Evolutionary conservation across 1,140 invertebrate genomes (phyloP).

Genomic region (Dreissena polymorpha): DNA sequence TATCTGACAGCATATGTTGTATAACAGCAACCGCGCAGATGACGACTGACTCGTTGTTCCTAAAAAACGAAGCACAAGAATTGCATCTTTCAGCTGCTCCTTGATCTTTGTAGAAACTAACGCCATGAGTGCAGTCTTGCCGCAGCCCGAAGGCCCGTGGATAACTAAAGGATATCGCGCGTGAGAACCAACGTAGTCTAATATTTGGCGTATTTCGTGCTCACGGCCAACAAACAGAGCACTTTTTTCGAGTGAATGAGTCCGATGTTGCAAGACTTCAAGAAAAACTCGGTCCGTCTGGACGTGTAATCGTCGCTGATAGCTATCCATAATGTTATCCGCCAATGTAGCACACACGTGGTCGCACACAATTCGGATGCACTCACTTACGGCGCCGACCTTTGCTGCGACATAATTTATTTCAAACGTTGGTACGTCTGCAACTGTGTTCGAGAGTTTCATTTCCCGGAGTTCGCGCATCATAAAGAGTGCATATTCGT

Average conservation of each 20-base stretch:
- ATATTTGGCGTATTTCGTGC: slow-evolving; percentile 81
- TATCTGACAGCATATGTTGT: slow-evolving; percentile 67
- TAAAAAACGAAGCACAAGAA: slow-evolving; percentile 67
- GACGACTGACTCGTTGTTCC: slow-evolving; percentile 66
- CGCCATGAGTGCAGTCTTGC: slow-evolving; percentile 73
- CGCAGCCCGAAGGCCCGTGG: slow-evolving; percentile 70
- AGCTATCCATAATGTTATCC: slow-evolving; percentile 29
- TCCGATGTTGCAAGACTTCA: slow-evolving; percentile 96
- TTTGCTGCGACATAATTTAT: slow-evolving; percentile 16
- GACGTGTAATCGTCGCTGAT: slow-evolving; percentile 80
- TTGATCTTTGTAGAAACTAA: slow-evolving; percentile 56
- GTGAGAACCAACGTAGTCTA: slow-evolving; percentile 86
- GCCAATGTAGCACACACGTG: slow-evolving; percentile 32
- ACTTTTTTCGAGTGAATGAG: slow-evolving; percentile 96
- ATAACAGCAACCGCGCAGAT: slow-evolving; percentile 58
- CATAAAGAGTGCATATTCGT: slow-evolving; percentile 28
- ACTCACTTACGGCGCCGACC: not conserved
- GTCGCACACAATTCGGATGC: slow-evolving; percentile 26
- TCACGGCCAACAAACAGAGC: slow-evolving; percentile 86
- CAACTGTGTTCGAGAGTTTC: slow-evolving; percentile 1
- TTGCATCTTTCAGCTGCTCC: not conserved
- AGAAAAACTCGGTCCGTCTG: slow-evolving; percentile 81
- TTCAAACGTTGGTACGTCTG: not conserved
- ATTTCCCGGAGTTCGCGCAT: slow-evolving; percentile 17
- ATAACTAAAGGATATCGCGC: slow-evolving; percentile 63